Evolutionary conservation across 2,888 invertebrate genomes (phyloP), one percentile per base, ranked within the genome.

Genomic region (Lagria hirta): DNA sequence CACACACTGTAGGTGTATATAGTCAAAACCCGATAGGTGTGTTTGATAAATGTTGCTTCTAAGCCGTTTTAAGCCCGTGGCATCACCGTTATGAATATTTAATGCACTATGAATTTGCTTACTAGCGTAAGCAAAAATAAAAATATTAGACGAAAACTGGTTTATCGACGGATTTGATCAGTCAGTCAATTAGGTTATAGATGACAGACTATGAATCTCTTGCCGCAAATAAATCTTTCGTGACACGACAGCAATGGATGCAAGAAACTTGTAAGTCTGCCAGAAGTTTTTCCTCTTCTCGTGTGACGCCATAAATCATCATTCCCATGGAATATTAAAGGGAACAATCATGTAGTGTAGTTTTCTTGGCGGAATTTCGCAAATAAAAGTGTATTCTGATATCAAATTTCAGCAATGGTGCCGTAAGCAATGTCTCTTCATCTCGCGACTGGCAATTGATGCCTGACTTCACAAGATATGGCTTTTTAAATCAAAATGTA

Each of bases 251-350:
- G 21, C 37, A 37, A 37, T 37, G 16, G 32, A 44, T 44, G 43
- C 43, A 44, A 37, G 43, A 33, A 44, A 44, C 32, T 37, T 43
- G 43, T 36, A 29, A 36, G 17, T 28, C 11, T 44, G 43, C 43
- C 43, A 44, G 22, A 21, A 40, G 27, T 32, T 37, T 43, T 36
- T 24, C n/a, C n/a, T n/a, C n/a, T n/a, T n/a, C 30, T 27, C 20
- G 21, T 28, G 28, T 32, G 22, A 22, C 15, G 28, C 23, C 17
- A 34, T 45, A 33, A 40, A 45, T 40, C 45, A 33, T 36, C n/a
- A n/a, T 41, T 30, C 21, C 36, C 20, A 24, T 43, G 37, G 20
- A 16, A 43, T 30, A 37, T 37, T 17, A 30, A 37, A 43, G 20
- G 30, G 29, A 43, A 24, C 34, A 43, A 34, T 22, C 21, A 18